phyloP scores from a whole-genome alignment of 2,888 invertebrate genomes.

The Torymus aiolomorphi region DNA sequence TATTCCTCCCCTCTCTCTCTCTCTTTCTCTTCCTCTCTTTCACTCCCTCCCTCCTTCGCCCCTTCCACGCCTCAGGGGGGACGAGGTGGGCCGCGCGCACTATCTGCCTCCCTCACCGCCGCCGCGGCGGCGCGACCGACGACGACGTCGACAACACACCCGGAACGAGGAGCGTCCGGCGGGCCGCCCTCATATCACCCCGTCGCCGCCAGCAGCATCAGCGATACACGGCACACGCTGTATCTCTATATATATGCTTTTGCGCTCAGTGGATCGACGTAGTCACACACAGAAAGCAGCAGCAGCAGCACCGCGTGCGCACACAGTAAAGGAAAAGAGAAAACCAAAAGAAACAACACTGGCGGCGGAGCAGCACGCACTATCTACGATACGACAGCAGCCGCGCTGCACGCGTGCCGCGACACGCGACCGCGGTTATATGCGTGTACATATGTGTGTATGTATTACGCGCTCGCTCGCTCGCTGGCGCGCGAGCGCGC shows the following conservation, averaged over 20 bases:
- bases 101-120: neutral
- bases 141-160: conserved; percentile 2
- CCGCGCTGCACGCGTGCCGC: neutral
- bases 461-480: neutral
- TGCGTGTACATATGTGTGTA: neutral
- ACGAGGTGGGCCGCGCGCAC: too few species aligned
- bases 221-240: too few species aligned
- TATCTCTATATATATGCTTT: too few species aligned
- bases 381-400: too few species aligned
- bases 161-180: neutral
- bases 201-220: neutral
- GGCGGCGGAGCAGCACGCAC: too few species aligned
- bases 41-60: too few species aligned
- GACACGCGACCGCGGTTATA: neutral
- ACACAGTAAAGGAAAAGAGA: too few species aligned
- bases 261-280: too few species aligned
- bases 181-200: neutral
- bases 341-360: too few species aligned
- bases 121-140: conserved; percentile 6
- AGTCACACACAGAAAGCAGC: too few species aligned
- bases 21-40: neutral
- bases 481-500: neutral
- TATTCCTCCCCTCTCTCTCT: conserved; percentile 1
- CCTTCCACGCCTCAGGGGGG: too few species aligned
- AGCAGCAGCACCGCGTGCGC: too few species aligned